Evolutionary conservation across 2,797 vertebrate species (phyloP).

Genomic region (Staurois parvus): DNA sequence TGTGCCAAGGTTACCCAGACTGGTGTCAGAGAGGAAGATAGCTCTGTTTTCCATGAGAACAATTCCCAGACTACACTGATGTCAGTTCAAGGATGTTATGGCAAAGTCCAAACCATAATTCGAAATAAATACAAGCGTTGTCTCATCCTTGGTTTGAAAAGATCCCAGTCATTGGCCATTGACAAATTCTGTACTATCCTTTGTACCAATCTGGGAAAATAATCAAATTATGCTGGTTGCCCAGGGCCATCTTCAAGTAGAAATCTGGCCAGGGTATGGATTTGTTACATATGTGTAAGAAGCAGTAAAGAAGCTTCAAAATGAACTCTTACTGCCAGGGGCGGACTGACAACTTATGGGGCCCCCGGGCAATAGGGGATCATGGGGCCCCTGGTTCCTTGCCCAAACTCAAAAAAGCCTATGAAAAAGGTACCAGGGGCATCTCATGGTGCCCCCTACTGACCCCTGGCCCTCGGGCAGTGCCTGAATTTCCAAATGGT

Average conservation of each 20-base stretch:
- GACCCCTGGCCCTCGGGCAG: too few species aligned
- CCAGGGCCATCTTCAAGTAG: not conserved
- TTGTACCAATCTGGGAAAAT: not conserved
- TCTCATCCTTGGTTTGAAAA: not conserved
- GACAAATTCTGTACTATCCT: not conserved
- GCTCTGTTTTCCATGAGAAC: not conserved
- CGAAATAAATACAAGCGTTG: not conserved
- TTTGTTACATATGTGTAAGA: too few species aligned
- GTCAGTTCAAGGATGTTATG: constrained; percentile 27
- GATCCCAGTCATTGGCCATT: not conserved
- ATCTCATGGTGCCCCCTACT: too few species aligned
- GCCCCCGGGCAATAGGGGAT: too few species aligned
- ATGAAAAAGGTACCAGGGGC: too few species aligned
- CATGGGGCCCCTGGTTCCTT: too few species aligned
- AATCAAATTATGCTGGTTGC: not conserved
- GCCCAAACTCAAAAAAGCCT: too few species aligned
- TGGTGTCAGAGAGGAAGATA: not conserved
- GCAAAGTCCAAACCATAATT: not conserved
- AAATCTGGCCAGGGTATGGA: not conserved
- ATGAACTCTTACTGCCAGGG: too few species aligned
- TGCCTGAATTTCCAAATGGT: too few species aligned
- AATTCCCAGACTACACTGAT: constrained; percentile 14
- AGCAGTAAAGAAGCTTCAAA: too few species aligned
- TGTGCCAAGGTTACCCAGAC: constrained; percentile 12
- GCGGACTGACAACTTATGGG: too few species aligned